Conservation (phyloP, 2,888 invertebrate species). For the Gymnosoma rotundatum region DNA sequence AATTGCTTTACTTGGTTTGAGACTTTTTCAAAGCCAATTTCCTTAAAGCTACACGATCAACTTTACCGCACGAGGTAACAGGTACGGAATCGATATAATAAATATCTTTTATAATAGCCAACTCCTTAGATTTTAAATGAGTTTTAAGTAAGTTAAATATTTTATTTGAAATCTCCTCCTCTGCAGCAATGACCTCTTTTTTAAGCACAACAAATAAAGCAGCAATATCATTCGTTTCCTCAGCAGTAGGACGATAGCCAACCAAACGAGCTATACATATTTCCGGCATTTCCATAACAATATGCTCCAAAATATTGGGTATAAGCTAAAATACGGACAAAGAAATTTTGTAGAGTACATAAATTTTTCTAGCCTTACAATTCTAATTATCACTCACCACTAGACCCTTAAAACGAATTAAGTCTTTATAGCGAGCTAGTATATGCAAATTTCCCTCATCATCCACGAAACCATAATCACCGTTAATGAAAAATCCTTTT, state of each 20-base stretch:
- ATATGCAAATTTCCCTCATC: constrained; percentile 62
- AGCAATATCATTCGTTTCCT: constrained; percentile 58
- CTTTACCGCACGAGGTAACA: constrained; percentile 68
- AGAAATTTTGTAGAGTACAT: background rate
- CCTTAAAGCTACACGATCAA: constrained; percentile 69
- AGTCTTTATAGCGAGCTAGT: constrained; percentile 67
- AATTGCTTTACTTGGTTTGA: background rate
- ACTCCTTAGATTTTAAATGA: too few species aligned
- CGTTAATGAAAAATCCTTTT: constrained; percentile 65
- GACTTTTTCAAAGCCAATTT: constrained; percentile 37
- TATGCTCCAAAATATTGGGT: constrained; percentile 66
- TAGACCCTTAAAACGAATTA: constrained; percentile 62
- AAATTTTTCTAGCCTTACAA: background rate
- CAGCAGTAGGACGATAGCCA: constrained; percentile 50
- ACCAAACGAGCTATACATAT: constrained; percentile 61
- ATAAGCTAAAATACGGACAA: constrained; percentile 57
- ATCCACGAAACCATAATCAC: constrained; percentile 70
- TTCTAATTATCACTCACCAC: constrained; percentile 43
- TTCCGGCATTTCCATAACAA: constrained; percentile 57
- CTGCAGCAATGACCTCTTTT: background rate
- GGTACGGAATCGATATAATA: constrained; percentile 47
- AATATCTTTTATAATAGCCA: too few species aligned
- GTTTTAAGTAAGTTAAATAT: background rate
- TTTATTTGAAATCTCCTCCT: constrained; percentile 46
- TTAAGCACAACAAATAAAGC: constrained; percentile 67